A percentile compares a stretch with the other conserved stretches of the same genome.
Conservation (phyloP, 2,888 invertebrate genomes). For the Charanyca ferruginea region DNA sequence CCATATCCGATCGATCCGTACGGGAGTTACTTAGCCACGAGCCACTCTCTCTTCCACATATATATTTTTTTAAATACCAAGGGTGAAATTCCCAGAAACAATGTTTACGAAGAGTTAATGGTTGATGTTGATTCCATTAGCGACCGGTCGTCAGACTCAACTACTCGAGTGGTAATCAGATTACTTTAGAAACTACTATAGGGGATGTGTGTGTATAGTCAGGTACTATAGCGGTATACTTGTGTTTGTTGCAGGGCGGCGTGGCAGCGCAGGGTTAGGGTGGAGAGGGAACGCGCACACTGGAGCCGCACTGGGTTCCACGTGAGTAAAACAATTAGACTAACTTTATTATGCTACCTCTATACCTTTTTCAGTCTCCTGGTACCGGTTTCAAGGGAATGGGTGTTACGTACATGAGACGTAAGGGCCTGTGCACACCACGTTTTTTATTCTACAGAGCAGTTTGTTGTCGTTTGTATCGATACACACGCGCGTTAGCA, state of each 20-base stretch:
- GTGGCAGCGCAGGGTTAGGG: slow-evolving; percentile 80
- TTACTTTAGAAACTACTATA: slow-evolving; percentile 24
- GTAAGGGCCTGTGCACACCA: no score
- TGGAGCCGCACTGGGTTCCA: slow-evolving; percentile 85
- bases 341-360: slow-evolving; percentile 33
- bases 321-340: slow-evolving; percentile 72
- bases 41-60: no score
- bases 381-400: not conserved
- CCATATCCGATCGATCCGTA: no score
- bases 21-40: no score
- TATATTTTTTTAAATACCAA: slow-evolving; percentile 20
- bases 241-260: slow-evolving; percentile 83
- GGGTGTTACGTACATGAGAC: no score
- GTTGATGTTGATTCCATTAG: slow-evolving; percentile 50
- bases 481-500: no score
- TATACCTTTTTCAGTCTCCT: not conserved
- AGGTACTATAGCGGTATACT: slow-evolving; percentile 22
- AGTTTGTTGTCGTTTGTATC: no score
- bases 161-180: slow-evolving; percentile 41
- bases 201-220: slow-evolving; percentile 11
- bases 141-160: slow-evolving; percentile 34
- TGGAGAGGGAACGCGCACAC: slow-evolving; percentile 82
- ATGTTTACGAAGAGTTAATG: slow-evolving; percentile 31
- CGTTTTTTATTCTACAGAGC: no score
- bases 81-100: slow-evolving; percentile 30